phyloP scores from a whole-genome alignment of 2,888 invertebrate genomes.

The Mactromeris polynyma region DNA sequence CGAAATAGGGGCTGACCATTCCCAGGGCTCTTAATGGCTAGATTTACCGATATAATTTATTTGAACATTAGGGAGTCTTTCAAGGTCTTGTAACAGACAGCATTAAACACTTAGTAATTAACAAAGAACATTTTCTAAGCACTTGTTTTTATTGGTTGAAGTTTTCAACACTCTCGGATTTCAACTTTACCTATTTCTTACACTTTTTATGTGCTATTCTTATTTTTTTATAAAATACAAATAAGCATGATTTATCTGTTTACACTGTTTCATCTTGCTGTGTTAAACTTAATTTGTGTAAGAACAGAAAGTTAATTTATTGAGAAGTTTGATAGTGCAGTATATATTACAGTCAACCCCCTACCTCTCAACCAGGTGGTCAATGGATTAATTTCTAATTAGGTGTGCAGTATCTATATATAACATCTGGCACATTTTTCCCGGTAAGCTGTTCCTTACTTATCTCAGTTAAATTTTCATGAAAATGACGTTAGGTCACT shows the following conservation, averaged over 20 bases:
- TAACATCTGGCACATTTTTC: too few relatives aligned
- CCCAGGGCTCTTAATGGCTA: slow-evolving; percentile 20
- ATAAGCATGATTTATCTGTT: neutral
- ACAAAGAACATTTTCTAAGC: neutral
- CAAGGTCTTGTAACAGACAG: neutral
- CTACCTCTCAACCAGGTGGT: neutral
- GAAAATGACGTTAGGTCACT: too few relatives aligned
- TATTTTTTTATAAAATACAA: neutral
- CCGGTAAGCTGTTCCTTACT: too few relatives aligned
- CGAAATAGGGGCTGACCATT: slow-evolving; percentile 37
- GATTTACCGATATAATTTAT: slow-evolving; percentile 41
- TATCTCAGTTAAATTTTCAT: too few relatives aligned
- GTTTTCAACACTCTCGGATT: neutral
- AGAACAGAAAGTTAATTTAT: neutral
- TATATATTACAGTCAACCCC: neutral
- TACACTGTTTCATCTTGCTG: neutral
- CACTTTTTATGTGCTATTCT: neutral
- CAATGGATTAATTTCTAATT: neutral
- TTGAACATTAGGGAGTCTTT: slow-evolving; percentile 15
- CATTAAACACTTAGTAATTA: neutral
- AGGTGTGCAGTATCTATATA: neutral
- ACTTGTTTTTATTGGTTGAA: neutral
- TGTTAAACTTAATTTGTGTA: neutral
- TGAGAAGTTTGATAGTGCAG: neutral
- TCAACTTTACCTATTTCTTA: neutral